Evolutionary conservation across 2,797 vertebrate genomes (phyloP).

Genomic region (Monodelphis domestica): DNA sequence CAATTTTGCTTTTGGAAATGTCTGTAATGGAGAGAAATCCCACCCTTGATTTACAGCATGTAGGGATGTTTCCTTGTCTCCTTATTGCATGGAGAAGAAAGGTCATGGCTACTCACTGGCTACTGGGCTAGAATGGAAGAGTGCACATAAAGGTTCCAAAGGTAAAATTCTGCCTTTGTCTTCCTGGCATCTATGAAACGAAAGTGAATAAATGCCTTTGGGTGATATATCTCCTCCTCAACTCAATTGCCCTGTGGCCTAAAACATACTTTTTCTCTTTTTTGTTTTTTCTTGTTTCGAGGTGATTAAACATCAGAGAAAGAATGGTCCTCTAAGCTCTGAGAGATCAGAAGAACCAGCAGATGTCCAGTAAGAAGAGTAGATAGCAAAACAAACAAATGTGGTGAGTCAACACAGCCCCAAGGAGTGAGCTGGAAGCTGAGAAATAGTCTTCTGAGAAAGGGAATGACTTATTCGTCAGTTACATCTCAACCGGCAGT

Average conservation of each 20-base stretch:
- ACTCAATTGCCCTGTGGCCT: too few species aligned
- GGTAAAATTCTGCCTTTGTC: not conserved
- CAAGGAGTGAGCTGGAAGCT: not conserved
- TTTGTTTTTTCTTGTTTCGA: not conserved
- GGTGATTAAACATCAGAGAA: not conserved
- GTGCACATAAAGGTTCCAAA: not conserved
- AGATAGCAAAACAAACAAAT: not conserved
- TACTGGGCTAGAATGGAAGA: not conserved
- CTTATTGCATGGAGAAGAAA: not conserved
- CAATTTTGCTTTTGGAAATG: not conserved
- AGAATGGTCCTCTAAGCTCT: not conserved
- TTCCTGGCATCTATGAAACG: not conserved
- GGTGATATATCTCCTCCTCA: not conserved
- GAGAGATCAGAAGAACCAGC: not conserved
- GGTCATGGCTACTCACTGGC: not conserved
- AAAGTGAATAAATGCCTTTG: not conserved
- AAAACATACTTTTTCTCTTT: too few species aligned
- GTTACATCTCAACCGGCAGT: too few species aligned
- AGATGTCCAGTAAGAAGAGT: not conserved
- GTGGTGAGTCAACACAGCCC: not conserved
- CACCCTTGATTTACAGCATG: not conserved
- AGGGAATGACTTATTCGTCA: not conserved
- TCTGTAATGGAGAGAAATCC: not conserved
- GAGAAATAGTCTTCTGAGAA: not conserved
- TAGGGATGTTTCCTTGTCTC: not conserved